Evolutionary conservation across 2,888 invertebrate species (phyloP), one percentile per base, ranked within the genome.

Genomic region (Plebejus argus): DNA sequence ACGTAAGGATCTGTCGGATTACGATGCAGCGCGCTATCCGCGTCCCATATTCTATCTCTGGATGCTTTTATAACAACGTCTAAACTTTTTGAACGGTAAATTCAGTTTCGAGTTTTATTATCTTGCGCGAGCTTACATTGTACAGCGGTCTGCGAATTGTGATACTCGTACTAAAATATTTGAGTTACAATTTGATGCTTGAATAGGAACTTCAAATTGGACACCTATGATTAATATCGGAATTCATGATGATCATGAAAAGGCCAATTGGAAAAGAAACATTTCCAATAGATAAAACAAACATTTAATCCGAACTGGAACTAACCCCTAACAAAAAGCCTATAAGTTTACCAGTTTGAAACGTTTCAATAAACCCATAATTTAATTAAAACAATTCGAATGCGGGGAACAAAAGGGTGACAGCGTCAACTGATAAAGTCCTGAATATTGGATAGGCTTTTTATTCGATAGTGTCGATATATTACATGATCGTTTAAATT

Each of bases 41-140:
- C 77, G 39, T 39, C 56, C 71, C 35, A 77, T 72, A 76, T 76
- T 76, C 76, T 76, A 45, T 23, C 23, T 35, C 56, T 58, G 45
- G 45, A 76, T 45, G 76, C 76, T 66, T 76, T 66, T 45, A 66
- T 76, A 77, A 77, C 77, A 23, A 72, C 56, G 58, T 72, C 56
- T 20, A 18, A n/a, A 72, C 58, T 28, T 18, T 23, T 53, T 77
- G 58, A 77, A 77, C 58, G 39, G 15, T 39, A 77, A 71, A 77
- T 39, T 71, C 45, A 39, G 39, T 53, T 28, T 53, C 58, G 15
- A 76, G 39, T 76, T 35, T 35, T 35, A 76, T 76, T 76, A 76
- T 33, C 33, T 28, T 33, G 10, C 28, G 28, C 4, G 20, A 33
- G 66, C 33, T 66, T 66, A 28, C 23, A 18, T 66, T 66, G 53